These are phyloP conservation scores for Lerista edwardsae DNA, from an alignment of 2,797 vertebrate genomes.

Conservation along the genomic window DNA sequence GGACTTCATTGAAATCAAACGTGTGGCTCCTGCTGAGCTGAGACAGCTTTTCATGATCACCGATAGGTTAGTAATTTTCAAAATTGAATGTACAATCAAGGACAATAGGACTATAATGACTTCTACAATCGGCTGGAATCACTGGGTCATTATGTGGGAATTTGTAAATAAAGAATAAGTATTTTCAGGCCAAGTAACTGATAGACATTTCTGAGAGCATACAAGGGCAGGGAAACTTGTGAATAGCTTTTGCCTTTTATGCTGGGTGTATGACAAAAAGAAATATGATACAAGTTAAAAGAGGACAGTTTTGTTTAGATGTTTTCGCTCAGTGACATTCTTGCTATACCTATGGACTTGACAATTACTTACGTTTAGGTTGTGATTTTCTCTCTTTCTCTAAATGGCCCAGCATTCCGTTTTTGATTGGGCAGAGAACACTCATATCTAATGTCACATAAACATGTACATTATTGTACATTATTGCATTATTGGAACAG, in stretches of 20 bases:
- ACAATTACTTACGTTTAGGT: slow-evolving; percentile 17
- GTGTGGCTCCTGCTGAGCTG: slow-evolving; percentile 7
- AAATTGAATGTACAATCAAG: slow-evolving; percentile 41
- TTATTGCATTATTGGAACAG: background rate
- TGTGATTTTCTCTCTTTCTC: background rate
- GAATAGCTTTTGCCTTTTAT: background rate
- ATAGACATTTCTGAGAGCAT: slow-evolving; percentile 20
- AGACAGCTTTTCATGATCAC: slow-evolving; percentile 37
- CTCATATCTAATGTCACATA: background rate
- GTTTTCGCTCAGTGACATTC: slow-evolving; percentile 10
- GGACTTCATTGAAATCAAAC: slow-evolving; percentile 24
- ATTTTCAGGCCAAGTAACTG: slow-evolving; percentile 53
- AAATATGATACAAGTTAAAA: too few species aligned
- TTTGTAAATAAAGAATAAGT: slow-evolving; percentile 62
- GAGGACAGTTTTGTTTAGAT: slow-evolving; percentile 40
- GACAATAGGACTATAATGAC: slow-evolving; percentile 43
- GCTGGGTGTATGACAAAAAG: background rate
- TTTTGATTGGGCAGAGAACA: background rate
- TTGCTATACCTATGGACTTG: slow-evolving; percentile 25
- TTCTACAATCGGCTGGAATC: slow-evolving; percentile 48
- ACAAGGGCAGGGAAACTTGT: slow-evolving; percentile 39
- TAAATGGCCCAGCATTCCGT: background rate
- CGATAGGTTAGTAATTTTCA: slow-evolving; percentile 19
- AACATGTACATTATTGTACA: background rate
- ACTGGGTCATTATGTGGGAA: slow-evolving; percentile 27